Evolutionary conservation across 2,113 vertebrate genomes (phyloP), one percentile per base, ranked within the genome.

Genomic region (Xyrauchen texanus): DNA sequence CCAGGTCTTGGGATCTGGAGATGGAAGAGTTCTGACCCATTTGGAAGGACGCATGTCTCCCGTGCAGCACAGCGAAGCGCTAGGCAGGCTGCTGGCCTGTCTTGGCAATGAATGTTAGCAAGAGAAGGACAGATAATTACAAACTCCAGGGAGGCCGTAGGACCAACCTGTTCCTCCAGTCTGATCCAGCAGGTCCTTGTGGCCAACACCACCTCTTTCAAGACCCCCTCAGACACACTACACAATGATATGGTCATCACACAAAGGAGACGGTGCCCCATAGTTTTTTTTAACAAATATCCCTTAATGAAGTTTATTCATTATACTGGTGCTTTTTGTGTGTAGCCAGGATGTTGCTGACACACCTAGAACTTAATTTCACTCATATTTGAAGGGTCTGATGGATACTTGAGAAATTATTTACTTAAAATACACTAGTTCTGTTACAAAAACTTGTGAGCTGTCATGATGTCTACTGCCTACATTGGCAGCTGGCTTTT

Each of bases 101-200:
- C 76, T 83, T 86, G 87, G 87, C 87, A 85, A 68, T 63, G 64
- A 45, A 69, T 11, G 9, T 42, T 75, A 53, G 58, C 63, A 69
- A 58, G 73, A 85, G 82, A 79, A 83, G 76, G 77, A 84, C 82
- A 83, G 85, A 88, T 88, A 86, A 86, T 88, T 88, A 85, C 85
- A 85, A 88, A 88, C 87, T 72, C 67, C 83, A 73, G 87, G 85
- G 85, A 82, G 76, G 80, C 82, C 73, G 76, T 71, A 73, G 75
- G 49, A 83, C 73, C 83, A 86, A 81, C 85, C 83, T 84, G 83
- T 86, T 86, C 82, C 81, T 79, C 82, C 72, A 58, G 73, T 75
- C 52, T 77, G 82, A 74, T 86, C 85, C 85, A 81, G 78, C 83
- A 77, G 79, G 68, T 73, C 80, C 78, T 76, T 53, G 34, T 45